Base-by-base conservation (phyloP, 1,140 invertebrate species). In the Papilio polyxenes region DNA sequence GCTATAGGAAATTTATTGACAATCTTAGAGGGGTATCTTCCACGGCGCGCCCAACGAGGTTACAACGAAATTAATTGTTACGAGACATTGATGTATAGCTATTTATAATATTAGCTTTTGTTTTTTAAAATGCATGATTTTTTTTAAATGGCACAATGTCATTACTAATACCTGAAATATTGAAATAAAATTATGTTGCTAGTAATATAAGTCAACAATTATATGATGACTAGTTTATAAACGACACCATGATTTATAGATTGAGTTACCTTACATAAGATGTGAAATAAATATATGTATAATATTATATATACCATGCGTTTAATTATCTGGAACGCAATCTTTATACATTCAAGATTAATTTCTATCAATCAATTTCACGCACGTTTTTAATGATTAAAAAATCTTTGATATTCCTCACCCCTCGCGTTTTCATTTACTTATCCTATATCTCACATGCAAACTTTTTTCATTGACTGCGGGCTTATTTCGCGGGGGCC, bases 401-500 rank as follows among this genome's bases (percentile, higher is more conserved):
- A 75, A 75, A 10, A 75, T 75, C 20, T 76, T 49, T 51, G 17
- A 13, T 51, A 49, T 76, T 11, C 44, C 13, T 69, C 62, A 37
- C 75, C 75, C 75, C 75, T 75, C 20, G 72, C 17, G 17, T n/a
- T 51, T 31, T 56, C 56, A 44, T 76, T 40, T 15, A 53, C 84
- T 87, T 87, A 85, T 85, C 83, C 81, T 89, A 90, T 88, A 87
- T 89, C 90, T 87, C 84, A 82, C 85, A 90, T 89, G 89, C 91
- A 87, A 92, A 91, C 87, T 92, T 93, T 92, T 92, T 92, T 92
- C 91, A 93, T 92, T 87, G 90, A 89, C 85, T 92, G 80, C 81
- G 82, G 92, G 91, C 92, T 92, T 90, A 88, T 86, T 91, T 92
- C 91, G 91, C 93, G 93, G 89, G 88, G 88, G 95, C 94, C 95